These are phyloP conservation scores for Rhynchomys soricoides DNA, from an alignment of 2,113 vertebrate species.

Conservation along the genomic window DNA sequence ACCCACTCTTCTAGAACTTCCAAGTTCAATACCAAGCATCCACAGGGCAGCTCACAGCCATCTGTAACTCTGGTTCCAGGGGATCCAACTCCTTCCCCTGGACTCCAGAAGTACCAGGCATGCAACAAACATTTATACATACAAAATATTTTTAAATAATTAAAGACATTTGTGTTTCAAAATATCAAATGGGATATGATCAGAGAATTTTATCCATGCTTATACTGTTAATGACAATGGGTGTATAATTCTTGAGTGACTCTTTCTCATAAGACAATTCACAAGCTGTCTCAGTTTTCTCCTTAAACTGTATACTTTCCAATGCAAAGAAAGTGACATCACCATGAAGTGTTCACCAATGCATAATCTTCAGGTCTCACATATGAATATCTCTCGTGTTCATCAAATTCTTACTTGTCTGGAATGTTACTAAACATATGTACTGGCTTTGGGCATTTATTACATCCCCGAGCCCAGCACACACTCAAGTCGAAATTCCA, in stretches of 20 bases:
- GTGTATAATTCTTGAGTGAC: background rate
- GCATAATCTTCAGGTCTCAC: background rate
- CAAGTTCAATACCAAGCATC: background rate
- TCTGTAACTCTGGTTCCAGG: background rate
- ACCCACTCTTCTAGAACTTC: too few species aligned
- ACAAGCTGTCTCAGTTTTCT: background rate
- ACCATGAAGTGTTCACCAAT: background rate
- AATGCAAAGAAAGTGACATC: background rate
- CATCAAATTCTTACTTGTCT: background rate
- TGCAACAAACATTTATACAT: background rate
- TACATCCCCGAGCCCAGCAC: background rate
- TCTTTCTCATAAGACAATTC: background rate
- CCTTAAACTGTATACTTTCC: background rate
- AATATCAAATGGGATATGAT: background rate
- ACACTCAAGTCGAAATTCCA: conserved; percentile 36
- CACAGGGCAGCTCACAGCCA: background rate
- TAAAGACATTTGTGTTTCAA: background rate
- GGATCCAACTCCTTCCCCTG: background rate
- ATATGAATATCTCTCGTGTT: background rate
- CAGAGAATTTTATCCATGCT: background rate
- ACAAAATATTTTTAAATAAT: background rate
- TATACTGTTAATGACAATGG: background rate
- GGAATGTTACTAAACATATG: background rate
- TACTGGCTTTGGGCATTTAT: background rate
- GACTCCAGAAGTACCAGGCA: background rate